Evolutionary conservation across 1,140 invertebrate genomes (phyloP), one percentile per base, ranked within the genome.

Genomic region (Euwallacea fornicatus): DNA sequence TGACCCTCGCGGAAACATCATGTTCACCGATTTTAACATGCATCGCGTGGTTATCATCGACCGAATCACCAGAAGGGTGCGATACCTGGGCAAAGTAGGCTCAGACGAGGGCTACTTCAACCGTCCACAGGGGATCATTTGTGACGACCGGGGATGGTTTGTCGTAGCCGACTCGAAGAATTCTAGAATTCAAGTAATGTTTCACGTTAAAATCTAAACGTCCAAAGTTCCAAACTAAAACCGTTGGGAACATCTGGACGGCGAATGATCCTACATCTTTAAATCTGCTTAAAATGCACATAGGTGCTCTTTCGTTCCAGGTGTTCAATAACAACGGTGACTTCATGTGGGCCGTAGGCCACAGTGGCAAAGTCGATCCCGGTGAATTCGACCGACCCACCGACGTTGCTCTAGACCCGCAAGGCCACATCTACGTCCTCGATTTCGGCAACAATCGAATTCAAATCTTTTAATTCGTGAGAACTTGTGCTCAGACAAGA

Each of bases 1-100:
- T 80, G 92, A 89, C 63, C 89, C 89, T 0, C 87, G 90, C 13
- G 95, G 91, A 7, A 88, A 92, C 71, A 88, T 97, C 15, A 88
- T 95, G 43, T 90, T 95, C 7, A 95, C 95, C 0, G 96, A 98
- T 81, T 98, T 98, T 83, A 97, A 98, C 81, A 96, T 96, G 81
- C 95, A 98, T 82, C 88, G 92, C 8, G 79, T 98, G 21, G 82
- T 97, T 21, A 85, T 93, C 60, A 89, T 97, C 44, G 88, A 93
- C 73, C 82, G 87, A 0, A 43, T 11, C 2, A 42, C 50, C 3
- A 44, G 54, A 7, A 33, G 11, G 2, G 33, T 16, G n/a, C 53
- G 69, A 60, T 85, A 92, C 72, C 77, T 95, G 7, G 89, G 89
- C 42, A 87, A 88, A 61, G 93, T 95, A 81, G 92, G 91, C 2